Base-by-base conservation (phyloP, 2,113 vertebrate species). In the Sarotherodon lohbergeri region DNA sequence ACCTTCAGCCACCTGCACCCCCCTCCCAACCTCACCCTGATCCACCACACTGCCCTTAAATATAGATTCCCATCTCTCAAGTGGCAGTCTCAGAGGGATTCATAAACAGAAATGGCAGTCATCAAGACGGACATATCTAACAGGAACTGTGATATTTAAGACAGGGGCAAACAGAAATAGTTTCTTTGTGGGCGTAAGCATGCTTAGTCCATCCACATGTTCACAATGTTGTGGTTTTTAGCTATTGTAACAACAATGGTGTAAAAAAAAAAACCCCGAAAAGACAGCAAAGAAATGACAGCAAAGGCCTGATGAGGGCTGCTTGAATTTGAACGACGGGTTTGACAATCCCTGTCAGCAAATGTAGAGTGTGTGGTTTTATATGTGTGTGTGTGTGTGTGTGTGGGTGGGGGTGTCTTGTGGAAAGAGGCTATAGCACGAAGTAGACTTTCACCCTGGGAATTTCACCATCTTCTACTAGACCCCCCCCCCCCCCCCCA, bases 41-140 rank as follows among this genome's bases (percentile, higher is more conserved):
- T 66, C 43, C 84, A 89, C 91, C 93, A 83, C 88, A 93, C 27
- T 79, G 87, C 52, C 84, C 87, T 89, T 88, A 93, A 91, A 94
- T 89, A 93, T 91, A 94, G 92, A 89, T 85, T 85, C 83, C 87
- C 66, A 91, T 90, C 88, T 90, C 88, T 85, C 19, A 84, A 90
- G 76, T 63, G 41, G 48, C 54, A 81, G 82, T 91, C 93, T 93
- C 93, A 17, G 80, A 89, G 91, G 93, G 57, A 82, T 79, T 76
- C 61, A 85, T 85, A 80, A 82, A 87, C 76, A 90, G 80, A 94
- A 80, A 83, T 85, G 80, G 86, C 41, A 85, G 54, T 59, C 79
- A 87, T 78, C n/a, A 29, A 46, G 55, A 90, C 4, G 9, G 66
- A 71, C 78, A 41, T 57, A 73, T 71, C 54, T 54, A 41, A 84